A percentile compares a stretch with the other conserved stretches of the same genome.
These are phyloP conservation scores for Nomada fabriciana DNA, from an alignment of 2,888 invertebrate species.

Conservation along the genomic window DNA sequence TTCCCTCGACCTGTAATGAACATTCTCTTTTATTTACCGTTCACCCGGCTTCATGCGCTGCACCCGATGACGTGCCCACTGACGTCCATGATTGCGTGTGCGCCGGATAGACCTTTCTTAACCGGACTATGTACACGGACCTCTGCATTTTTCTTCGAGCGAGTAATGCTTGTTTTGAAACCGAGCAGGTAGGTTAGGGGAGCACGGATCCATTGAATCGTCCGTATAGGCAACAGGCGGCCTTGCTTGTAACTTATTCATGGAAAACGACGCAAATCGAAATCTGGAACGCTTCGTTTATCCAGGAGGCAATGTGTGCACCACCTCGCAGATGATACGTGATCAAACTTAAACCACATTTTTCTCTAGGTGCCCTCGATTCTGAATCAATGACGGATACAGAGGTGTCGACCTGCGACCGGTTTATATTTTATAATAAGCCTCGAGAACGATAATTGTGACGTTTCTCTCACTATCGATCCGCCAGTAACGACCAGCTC, in stretches of 20 bases:
- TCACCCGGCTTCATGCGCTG: slow-evolving; percentile 27
- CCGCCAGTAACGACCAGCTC: slow-evolving; percentile 2
- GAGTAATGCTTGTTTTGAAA: neutral
- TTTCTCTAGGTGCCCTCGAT: too few species aligned
- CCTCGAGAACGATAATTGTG: neutral
- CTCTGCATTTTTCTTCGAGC: neutral
- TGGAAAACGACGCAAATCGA: neutral
- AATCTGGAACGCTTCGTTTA: neutral
- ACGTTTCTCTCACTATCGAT: neutral
- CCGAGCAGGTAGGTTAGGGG: neutral
- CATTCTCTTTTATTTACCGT: slow-evolving; percentile 59
- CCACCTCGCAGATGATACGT: too few species aligned
- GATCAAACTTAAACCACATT: neutral
- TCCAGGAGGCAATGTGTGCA: too few species aligned
- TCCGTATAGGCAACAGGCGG: neutral
- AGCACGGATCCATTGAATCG: neutral
- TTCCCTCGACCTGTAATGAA: slow-evolving; percentile 44
- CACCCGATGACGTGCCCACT: slow-evolving; percentile 32
- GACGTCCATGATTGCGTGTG: slow-evolving; percentile 20
- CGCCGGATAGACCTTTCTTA: slow-evolving; percentile 15
- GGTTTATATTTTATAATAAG: neutral
- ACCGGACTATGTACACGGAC: slow-evolving; percentile 1
- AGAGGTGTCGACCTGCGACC: neutral
- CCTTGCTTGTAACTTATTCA: too few species aligned
- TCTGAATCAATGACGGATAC: neutral